Evolutionary conservation across 2,113 vertebrate genomes (phyloP), one percentile per base, ranked within the genome.

Genomic region (Dasypus novemcinctus): DNA sequence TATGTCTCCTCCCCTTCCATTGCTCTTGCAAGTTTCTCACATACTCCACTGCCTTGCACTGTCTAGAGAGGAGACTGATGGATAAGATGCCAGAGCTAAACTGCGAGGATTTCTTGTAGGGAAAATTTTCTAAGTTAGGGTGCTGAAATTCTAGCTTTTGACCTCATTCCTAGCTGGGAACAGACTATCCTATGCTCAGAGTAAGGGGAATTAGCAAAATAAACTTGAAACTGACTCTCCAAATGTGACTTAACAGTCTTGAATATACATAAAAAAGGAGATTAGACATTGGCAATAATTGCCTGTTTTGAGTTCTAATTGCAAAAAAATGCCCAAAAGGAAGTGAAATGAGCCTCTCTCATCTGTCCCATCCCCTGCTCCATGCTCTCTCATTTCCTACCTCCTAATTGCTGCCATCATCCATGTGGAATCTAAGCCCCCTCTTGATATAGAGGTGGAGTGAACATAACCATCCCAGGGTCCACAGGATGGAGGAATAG

Each of bases 261-360:
- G 23, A 72, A 78, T 14, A 27, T 91, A 29, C 5, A 3, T 91
- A 87, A 83, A 54, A 64, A 96, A 76, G 46, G 46, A 83, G 80
- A 83, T 13, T 94, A 76, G 57, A 76, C 63, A 54, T 59, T 21
- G 96, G 87, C 79, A 95, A 76, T 93, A 96, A 95, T 87, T 92
- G 46, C 46, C 46, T 49, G 46, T 33, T 64, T 86, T 18, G 63
- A 75, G 27, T 21, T 20, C 9, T 85, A 68, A 38, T 81, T 81
- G 49, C 31, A 52, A 76, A 46, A 31, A 76, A 71, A 52, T 13
- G 3, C 20, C 10, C 12, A 25, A 82, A 18, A 91, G 33, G 17
- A 52, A 68, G 59, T 27, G 12, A 84, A 90, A 33, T 43, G 29
- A 91, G 29, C 57, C n/a, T 85, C 21, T 84, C 46, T 81, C 17